Evolutionary conservation across 2,888 invertebrate genomes (phyloP), one percentile per base, ranked within the genome.

Genomic region (Cryptus armator): DNA sequence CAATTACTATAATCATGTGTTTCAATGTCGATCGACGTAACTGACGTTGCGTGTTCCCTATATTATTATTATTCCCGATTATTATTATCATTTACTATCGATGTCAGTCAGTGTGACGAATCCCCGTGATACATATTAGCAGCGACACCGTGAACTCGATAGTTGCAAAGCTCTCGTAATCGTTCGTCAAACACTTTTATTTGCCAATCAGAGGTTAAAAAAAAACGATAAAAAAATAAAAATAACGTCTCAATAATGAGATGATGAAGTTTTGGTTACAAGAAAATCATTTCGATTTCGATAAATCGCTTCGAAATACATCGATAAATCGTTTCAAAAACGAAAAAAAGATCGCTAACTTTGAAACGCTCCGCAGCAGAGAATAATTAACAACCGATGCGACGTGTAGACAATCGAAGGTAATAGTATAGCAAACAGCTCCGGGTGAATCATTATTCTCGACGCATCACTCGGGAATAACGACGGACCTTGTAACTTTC

Each of bases 401-500:
- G 14, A 44, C 53, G 43, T 12, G 53, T 43, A 48, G 43, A 59
- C 70, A 59, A 70, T 70, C 75, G 53, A 66, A 62, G 75, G 62
- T 68, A 43, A 75, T 59, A 48, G 43, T 19, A 56, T 32, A 56
- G 72, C 32, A 32, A 37, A 48, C 14, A 59, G 37, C 44, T 48
- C 1, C 24, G 56, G 32, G 81, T 29, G 68, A 76, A 76, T 81
- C 64, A 53, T 64, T 64, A 81, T 81, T 81, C 81, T 29, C 37
- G 51, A 81, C 70, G 64, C 81, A 70, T 70, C 16, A 64, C 64
- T 43, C 53, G 29, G 62, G 51, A 76, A 76, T 76, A 68, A 64
- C 75, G 68, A 53, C 75, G 43, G 53, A 62, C 64, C 46, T 76
- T 43, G 59, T 62, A 51, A 70, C 68, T 81, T 70, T 64, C 64